A percentile compares a stretch with the other conserved stretches of the same genome.
phyloP scores from a whole-genome alignment of 2,113 vertebrate genomes.

The Nanger granti region DNA sequence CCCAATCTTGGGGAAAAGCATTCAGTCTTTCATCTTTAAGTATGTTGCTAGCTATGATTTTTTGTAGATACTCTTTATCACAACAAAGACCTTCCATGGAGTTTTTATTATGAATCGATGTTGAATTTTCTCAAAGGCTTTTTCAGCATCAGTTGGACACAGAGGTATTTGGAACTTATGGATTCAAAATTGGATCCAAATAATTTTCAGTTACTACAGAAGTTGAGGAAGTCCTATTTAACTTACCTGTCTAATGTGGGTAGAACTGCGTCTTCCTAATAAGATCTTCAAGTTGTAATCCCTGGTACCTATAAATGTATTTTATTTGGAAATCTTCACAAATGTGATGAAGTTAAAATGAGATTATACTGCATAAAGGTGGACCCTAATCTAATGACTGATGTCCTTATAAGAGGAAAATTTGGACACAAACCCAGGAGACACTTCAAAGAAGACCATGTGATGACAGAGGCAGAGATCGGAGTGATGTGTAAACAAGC shows the following conservation, averaged over 20 bases:
- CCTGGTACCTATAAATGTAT: not conserved
- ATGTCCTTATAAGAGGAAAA: not conserved
- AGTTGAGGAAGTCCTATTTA: not conserved
- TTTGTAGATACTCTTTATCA: not conserved
- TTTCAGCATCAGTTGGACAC: not conserved
- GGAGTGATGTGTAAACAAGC: not conserved
- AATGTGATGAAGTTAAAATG: not conserved
- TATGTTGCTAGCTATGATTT: not conserved
- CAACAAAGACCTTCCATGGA: not conserved
- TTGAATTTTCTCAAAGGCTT: not conserved
- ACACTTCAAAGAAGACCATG: not conserved
- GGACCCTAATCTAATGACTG: not conserved
- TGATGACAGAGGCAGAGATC: not conserved
- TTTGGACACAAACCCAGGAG: not conserved
- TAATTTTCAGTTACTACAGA: not conserved
- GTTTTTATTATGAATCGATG: slow-evolving; percentile 1
- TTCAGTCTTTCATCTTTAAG: not conserved
- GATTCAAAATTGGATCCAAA: not conserved
- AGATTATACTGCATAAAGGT: not conserved
- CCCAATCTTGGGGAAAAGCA: not conserved
- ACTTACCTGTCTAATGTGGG: not conserved
- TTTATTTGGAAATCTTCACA: not conserved
- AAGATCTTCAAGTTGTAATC: not conserved
- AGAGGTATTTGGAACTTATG: not conserved
- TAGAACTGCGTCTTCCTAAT: not conserved